Conservation (phyloP, 64 coral and sea anemone genomes). For the Montipora cactus region DNA sequence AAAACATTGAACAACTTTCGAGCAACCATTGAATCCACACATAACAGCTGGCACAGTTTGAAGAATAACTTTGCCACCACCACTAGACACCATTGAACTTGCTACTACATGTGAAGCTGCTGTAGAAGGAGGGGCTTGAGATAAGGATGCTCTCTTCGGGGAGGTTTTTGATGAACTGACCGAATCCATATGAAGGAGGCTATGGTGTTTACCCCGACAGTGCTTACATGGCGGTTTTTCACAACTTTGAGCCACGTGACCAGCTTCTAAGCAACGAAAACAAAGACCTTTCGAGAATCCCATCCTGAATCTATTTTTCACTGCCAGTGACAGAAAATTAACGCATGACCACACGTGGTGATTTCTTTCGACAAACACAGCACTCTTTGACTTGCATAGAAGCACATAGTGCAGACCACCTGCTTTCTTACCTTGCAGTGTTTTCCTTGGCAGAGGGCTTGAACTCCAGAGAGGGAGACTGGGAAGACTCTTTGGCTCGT, state of each 20-base stretch:
- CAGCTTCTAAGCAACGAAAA: slow-evolving; percentile 8
- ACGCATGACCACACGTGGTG: neutral
- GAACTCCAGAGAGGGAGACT: slow-evolving; percentile 6
- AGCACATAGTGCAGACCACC: neutral
- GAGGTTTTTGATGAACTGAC: too few species aligned
- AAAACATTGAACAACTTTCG: slow-evolving; percentile 14
- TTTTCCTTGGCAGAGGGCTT: neutral
- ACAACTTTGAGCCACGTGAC: slow-evolving; percentile 12
- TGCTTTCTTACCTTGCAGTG: neutral
- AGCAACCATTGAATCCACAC: neutral
- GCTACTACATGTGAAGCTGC: neutral
- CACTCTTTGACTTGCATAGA: neutral
- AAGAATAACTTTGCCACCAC: neutral
- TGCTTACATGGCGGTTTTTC: slow-evolving; percentile 15
- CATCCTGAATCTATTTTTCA: slow-evolving; percentile 19
- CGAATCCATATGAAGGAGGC: slow-evolving; percentile 10
- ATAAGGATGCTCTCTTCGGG: neutral
- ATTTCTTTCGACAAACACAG: neutral
- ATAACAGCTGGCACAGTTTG: slow-evolving; percentile 1
- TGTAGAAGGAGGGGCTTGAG: neutral
- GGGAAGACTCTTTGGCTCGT: slow-evolving; percentile 6
- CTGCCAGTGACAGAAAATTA: slow-evolving; percentile 5
- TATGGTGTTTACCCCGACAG: neutral
- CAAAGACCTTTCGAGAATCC: neutral
- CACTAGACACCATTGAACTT: neutral